Evolutionary conservation across 2,113 vertebrate genomes (phyloP).

Genomic region (Piliocolobus tephrosceles): DNA sequence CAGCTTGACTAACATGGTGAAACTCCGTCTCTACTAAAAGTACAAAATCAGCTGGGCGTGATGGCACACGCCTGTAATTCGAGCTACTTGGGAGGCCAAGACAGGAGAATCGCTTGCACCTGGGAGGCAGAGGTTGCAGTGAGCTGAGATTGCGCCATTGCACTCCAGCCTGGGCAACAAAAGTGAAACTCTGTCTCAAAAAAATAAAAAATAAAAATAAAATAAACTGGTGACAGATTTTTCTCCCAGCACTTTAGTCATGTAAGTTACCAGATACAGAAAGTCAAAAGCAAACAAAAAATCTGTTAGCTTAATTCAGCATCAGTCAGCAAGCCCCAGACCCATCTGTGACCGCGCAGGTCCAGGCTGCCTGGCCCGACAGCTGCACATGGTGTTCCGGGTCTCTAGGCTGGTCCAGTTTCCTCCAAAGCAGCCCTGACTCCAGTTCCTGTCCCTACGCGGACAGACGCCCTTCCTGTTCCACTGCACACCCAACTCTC

Average conservation of each 20-base stretch:
- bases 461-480: background rate
- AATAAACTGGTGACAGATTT: background rate
- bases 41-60: no score
- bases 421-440: background rate
- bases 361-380: background rate
- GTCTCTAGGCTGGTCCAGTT: background rate
- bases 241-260: background rate
- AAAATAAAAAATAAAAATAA: no score
- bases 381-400: background rate
- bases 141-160: no score
- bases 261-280: background rate
- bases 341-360: background rate
- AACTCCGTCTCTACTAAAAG: no score
- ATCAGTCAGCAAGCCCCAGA: background rate
- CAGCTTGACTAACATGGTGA: no score
- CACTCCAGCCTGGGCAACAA: no score
- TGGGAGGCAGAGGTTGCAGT: no score
- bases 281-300: fast-evolving
- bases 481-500: background rate
- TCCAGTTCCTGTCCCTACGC: background rate
- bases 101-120: no score
- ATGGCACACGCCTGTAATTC: no score
- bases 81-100: no score
- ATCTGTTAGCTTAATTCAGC: background rate
- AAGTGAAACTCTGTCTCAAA: no score